Evolutionary conservation across 2,888 invertebrate genomes (phyloP).

Genomic region (Timandra comae): DNA sequence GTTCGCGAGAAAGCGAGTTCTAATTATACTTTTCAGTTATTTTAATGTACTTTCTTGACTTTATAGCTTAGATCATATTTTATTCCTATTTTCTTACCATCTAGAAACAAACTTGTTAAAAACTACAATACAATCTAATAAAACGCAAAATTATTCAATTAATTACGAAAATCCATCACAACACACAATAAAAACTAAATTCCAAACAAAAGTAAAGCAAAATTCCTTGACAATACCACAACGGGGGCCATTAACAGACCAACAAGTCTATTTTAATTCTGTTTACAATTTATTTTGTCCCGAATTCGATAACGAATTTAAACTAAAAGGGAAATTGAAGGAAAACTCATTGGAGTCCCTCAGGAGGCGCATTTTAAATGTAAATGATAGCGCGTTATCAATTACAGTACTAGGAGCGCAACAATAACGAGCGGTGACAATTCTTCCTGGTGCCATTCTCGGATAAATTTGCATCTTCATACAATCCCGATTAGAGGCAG

Average conservation of each 20-base stretch:
- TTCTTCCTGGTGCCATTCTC: slow-evolving; percentile 42
- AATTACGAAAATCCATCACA: no score
- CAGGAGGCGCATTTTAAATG: slow-evolving; percentile 59
- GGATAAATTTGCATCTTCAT: slow-evolving; percentile 68
- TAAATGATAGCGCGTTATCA: slow-evolving; percentile 71
- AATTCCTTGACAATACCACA: no score
- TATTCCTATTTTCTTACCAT: no score
- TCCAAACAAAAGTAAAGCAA: no score
- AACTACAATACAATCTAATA: no score
- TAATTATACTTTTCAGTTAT: no score
- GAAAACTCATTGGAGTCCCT: slow-evolving; percentile 42
- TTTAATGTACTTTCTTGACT: no score
- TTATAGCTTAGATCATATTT: no score
- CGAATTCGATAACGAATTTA: slow-evolving; percentile 33
- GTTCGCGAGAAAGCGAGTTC: no score
- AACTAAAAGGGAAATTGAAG: slow-evolving; percentile 32
- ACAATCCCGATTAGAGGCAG: slow-evolving; percentile 67
- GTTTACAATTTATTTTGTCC: background rate
- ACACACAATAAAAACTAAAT: no score
- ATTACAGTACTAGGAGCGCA: slow-evolving; percentile 62
- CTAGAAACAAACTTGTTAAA: no score
- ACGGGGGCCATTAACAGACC: slow-evolving; percentile 8
- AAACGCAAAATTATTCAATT: no score
- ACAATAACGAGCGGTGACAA: slow-evolving; percentile 48
- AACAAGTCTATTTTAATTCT: slow-evolving; percentile 15